Conservation (phyloP, 1,140 invertebrate species). For the Wasmannia auropunctata region DNA sequence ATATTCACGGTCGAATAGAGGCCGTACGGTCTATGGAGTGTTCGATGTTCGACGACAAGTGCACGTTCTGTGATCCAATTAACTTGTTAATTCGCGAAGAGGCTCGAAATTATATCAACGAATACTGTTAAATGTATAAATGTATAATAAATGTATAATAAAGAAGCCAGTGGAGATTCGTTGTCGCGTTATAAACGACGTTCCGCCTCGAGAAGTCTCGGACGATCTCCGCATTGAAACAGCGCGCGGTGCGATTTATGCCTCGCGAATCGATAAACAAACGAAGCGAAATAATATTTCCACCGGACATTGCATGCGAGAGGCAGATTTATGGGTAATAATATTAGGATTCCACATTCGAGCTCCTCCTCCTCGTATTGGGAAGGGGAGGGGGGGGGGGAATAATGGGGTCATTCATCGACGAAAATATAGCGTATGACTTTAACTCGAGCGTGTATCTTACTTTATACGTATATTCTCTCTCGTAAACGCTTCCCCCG, state of each 20-base stretch:
- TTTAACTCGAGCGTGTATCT: background rate
- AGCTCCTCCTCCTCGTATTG: background rate
- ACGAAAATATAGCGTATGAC: background rate
- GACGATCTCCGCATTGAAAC: background rate
- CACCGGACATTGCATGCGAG: background rate
- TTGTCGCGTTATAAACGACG: too few relatives aligned
- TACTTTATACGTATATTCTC: background rate
- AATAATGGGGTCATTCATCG: background rate
- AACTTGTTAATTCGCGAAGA: background rate
- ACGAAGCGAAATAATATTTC: constrained; percentile 12
- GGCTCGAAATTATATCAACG: constrained; percentile 5
- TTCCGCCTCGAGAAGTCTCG: background rate
- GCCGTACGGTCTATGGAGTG: constrained; percentile 12
- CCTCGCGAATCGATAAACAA: background rate
- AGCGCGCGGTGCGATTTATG: background rate
- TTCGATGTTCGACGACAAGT: constrained; percentile 39
- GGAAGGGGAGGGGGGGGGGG: too few relatives aligned
- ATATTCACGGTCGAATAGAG: too few relatives aligned
- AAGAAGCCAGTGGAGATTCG: too few relatives aligned
- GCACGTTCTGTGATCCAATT: too few relatives aligned
- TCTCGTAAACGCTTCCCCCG: background rate
- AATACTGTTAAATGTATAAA: constrained; percentile 64
- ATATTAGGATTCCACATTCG: background rate
- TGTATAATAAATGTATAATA: background rate
- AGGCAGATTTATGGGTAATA: background rate